Conservation (phyloP, 2,113 vertebrate species). For the Alectura lathami region DNA sequence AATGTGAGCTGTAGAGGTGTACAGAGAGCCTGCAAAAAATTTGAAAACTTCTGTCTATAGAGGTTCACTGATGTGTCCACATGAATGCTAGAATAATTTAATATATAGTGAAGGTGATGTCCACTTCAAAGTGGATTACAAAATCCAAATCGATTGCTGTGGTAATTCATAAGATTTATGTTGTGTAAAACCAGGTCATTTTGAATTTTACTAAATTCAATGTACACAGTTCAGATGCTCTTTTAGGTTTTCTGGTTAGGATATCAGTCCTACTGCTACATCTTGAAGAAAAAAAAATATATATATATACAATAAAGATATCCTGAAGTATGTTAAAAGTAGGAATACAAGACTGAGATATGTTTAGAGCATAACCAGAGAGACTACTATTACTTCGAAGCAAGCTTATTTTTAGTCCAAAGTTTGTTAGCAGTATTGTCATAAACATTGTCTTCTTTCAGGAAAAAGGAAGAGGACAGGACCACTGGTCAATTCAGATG, state of each 20-base stretch:
- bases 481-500: background rate
- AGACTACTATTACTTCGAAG: background rate
- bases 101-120: fast-evolving
- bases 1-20: background rate
- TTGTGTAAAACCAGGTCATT: background rate
- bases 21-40: background rate
- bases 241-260: background rate
- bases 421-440: background rate
- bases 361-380: background rate
- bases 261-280: background rate
- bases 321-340: background rate
- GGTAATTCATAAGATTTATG: background rate
- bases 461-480: background rate
- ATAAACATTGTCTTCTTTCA: background rate
- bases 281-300: background rate
- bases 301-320: background rate
- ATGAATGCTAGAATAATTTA: background rate
- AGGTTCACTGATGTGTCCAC: background rate
- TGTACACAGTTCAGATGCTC: fast-evolving
- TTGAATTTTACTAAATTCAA: background rate
- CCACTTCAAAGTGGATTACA: background rate
- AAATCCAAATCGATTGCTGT: background rate
- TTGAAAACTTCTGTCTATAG: background rate
- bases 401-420: background rate
- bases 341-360: background rate